Conservation (phyloP, 2,888 invertebrate species). For the Trachelus troglodyta region DNA sequence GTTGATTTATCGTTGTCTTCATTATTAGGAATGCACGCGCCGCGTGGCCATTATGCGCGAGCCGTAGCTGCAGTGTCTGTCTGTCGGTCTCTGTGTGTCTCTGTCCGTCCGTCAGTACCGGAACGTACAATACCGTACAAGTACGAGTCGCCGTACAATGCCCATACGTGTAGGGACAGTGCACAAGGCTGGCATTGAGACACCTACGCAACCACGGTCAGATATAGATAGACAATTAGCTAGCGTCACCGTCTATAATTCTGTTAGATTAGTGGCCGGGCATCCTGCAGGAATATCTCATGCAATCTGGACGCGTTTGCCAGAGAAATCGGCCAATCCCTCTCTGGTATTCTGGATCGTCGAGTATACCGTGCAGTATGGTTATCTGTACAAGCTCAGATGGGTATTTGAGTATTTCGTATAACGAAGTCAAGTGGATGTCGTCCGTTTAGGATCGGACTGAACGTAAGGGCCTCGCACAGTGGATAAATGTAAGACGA, state of each 20-base stretch:
- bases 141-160: constrained; percentile 41
- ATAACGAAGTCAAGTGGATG: background rate
- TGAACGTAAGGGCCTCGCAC: constrained; percentile 17
- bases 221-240: constrained; percentile 65
- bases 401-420: background rate
- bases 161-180: constrained; percentile 44
- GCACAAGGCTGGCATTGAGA: constrained; percentile 59
- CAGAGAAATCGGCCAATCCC: background rate
- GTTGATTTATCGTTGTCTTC: constrained; percentile 67
- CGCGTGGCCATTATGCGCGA: constrained; percentile 52
- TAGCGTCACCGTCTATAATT: constrained; percentile 62
- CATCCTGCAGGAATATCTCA: constrained; percentile 45
- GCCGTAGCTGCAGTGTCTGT: constrained; percentile 32
- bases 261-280: constrained; percentile 40
- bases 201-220: constrained; percentile 50
- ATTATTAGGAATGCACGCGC: constrained; percentile 66
- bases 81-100: constrained; percentile 38
- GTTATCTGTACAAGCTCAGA: background rate
- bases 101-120: constrained; percentile 47
- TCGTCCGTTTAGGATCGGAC: background rate
- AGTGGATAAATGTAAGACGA: constrained; percentile 50
- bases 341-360: background rate
- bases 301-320: background rate
- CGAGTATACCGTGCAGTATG: background rate
- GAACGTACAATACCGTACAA: constrained; percentile 2